Conservation (phyloP, 37 sponge, comb jelly and placozoan species). For the Agelas oroides region DNA sequence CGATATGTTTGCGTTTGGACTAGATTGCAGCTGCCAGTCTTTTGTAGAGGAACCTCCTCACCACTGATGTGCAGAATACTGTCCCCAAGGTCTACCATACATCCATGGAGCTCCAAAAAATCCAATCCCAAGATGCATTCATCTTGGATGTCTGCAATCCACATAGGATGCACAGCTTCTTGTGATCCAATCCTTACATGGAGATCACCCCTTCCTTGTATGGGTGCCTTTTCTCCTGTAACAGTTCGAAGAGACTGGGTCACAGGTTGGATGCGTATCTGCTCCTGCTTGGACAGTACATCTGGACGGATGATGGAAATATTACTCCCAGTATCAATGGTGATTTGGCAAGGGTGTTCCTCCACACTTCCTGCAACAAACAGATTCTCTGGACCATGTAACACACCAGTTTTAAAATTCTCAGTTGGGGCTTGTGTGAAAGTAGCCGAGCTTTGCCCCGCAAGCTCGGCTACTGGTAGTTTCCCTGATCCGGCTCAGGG, state of each 20-base stretch:
- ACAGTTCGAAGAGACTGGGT: conserved; percentile 26
- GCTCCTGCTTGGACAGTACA: neutral
- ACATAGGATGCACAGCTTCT: too few relatives aligned
- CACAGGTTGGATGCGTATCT: conserved; percentile 3
- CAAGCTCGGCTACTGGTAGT: conserved; percentile 41
- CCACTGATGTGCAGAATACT: conserved; percentile 1
- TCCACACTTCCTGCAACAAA: conserved; percentile 16
- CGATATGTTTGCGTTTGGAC: neutral
- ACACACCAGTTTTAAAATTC: conserved; percentile 20
- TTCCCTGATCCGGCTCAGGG: conserved; percentile 1
- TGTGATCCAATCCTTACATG: too few relatives aligned
- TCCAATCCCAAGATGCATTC: conserved; percentile 40
- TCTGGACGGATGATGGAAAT: conserved; percentile 41
- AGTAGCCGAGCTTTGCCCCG: conserved; percentile 44
- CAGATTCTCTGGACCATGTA: neutral
- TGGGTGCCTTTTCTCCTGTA: too few relatives aligned
- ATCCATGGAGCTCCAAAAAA: conserved; percentile 29
- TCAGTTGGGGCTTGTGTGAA: neutral
- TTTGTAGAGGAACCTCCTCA: conserved; percentile 14
- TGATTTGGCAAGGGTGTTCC: conserved; percentile 8
- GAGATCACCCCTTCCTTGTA: too few relatives aligned
- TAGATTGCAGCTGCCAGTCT: neutral
- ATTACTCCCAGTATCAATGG: conserved; percentile 49
- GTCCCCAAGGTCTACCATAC: conserved; percentile 24
- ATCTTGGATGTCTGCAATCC: conserved; percentile 46